Evolutionary conservation across 2,113 vertebrate genomes (phyloP).

Genomic region (Tringa solitaria): DNA sequence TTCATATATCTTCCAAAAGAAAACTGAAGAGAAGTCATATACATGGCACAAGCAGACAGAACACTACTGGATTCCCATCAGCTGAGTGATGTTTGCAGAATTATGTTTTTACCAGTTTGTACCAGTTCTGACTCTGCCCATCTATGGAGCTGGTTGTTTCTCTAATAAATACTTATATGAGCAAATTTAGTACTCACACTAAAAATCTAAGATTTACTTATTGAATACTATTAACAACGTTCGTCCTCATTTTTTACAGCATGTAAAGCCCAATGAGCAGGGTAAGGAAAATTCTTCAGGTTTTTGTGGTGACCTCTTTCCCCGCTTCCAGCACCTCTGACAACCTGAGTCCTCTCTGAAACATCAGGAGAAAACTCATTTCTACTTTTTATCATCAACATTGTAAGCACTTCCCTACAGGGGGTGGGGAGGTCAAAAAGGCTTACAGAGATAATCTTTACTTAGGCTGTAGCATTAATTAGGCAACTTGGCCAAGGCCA

Average conservation of each 20-base stretch:
- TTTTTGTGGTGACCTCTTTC: neutral
- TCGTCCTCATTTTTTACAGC: neutral
- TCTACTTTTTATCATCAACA: neutral
- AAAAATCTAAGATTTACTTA: neutral
- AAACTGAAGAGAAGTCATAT: neutral
- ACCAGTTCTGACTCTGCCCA: neutral
- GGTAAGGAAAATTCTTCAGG: neutral
- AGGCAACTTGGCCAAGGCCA: neutral
- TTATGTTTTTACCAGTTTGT: neutral
- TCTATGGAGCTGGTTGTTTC: neutral
- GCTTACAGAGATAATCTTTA: neutral
- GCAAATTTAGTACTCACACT: neutral
- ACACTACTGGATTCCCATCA: neutral
- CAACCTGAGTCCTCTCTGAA: neutral
- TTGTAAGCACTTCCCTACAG: neutral
- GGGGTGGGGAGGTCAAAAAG: neutral
- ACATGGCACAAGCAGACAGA: neutral
- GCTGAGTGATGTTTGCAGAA: neutral
- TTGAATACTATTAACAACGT: neutral
- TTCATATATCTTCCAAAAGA: neutral
- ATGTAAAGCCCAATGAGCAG: rapidly evolving
- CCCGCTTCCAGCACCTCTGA: neutral
- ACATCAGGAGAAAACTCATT: neutral
- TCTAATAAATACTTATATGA: neutral
- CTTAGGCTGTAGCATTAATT: neutral